Evolutionary conservation across 2,888 invertebrate species (phyloP).

Genomic region (Zaprionus lineosus): DNA sequence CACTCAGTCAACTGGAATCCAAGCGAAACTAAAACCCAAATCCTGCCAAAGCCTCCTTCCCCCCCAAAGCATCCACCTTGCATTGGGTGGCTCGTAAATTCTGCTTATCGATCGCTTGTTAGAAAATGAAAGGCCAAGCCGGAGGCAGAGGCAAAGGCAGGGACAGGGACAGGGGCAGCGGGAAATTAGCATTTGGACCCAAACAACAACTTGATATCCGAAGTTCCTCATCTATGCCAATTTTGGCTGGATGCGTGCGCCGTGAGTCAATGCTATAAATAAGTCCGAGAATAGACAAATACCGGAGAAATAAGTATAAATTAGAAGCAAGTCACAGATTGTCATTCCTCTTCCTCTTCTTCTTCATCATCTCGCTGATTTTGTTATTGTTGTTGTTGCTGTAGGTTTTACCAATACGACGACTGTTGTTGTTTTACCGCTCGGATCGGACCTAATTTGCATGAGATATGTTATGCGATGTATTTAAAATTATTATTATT

Average conservation of each 20-base stretch:
- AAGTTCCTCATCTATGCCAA: constrained; percentile 23
- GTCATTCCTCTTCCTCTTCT: too few relatives aligned
- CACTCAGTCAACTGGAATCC: too few relatives aligned
- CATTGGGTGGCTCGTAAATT: constrained; percentile 31
- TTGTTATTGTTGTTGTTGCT: constrained; percentile 13
- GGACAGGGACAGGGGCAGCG: too few relatives aligned
- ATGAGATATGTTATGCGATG: constrained; percentile 55
- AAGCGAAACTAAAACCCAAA: too few relatives aligned
- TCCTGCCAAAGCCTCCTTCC: constrained; percentile 38
- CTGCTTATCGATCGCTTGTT: constrained; percentile 6
- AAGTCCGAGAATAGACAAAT: constrained; percentile 21
- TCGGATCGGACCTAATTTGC: constrained; percentile 44
- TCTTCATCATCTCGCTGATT: too few relatives aligned
- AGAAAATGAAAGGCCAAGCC: constrained; percentile 35
- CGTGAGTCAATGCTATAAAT: constrained; percentile 72
- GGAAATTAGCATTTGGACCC: constrained; percentile 56
- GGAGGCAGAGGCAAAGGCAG: too few relatives aligned
- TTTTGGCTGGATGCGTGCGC: constrained; percentile 51
- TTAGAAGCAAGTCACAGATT: constrained; percentile 43
- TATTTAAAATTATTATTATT: too few relatives aligned
- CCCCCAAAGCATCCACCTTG: too few relatives aligned
- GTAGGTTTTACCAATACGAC: too few relatives aligned
- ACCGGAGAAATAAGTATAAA: constrained; percentile 18
- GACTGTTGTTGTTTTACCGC: constrained; percentile 14
- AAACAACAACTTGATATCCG: constrained; percentile 20